These are phyloP conservation scores for Monopterus albus DNA, from an alignment of 2,113 vertebrate species.

Conservation along the genomic window DNA sequence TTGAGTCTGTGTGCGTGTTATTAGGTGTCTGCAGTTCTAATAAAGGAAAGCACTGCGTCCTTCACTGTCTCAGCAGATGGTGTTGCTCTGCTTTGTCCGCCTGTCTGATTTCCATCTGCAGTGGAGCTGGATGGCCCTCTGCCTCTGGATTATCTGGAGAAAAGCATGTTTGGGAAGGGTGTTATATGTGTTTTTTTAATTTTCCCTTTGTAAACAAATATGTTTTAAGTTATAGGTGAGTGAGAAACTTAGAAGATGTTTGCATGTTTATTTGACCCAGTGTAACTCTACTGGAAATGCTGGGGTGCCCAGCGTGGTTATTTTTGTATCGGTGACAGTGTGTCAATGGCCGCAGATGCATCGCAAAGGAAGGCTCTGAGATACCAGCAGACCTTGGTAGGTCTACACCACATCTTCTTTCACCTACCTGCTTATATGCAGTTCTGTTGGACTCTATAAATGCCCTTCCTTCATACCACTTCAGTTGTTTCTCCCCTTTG, in stretches of 20 bases:
- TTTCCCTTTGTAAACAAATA: neutral
- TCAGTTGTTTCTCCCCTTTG: slow-evolving; percentile 16
- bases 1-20: slow-evolving; percentile 64
- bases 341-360: slow-evolving; percentile 89
- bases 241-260: slow-evolving; percentile 30
- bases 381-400: slow-evolving; percentile 91
- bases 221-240: slow-evolving; percentile 26
- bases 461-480: neutral
- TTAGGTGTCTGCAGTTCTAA: slow-evolving; percentile 83
- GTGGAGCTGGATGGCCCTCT: slow-evolving; percentile 54
- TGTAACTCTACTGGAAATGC: slow-evolving; percentile 75
- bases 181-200: neutral
- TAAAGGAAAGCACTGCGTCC: slow-evolving; percentile 80
- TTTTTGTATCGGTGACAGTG: slow-evolving; percentile 86
- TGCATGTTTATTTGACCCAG: slow-evolving; percentile 47
- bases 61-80: slow-evolving; percentile 78
- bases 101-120: slow-evolving; percentile 53
- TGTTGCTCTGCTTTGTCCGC: slow-evolving; percentile 67
- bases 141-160: slow-evolving; percentile 66
- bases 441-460: slow-evolving; percentile 7
- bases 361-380: slow-evolving; percentile 87
- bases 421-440: slow-evolving; percentile 33
- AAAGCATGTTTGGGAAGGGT: slow-evolving; percentile 11
- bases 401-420: slow-evolving; percentile 55
- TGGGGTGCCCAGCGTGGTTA: slow-evolving; percentile 80